Evolutionary conservation across 37 sponge, comb jelly and placozoan genomes (phyloP).

Genomic region (Axinella damicornis): DNA sequence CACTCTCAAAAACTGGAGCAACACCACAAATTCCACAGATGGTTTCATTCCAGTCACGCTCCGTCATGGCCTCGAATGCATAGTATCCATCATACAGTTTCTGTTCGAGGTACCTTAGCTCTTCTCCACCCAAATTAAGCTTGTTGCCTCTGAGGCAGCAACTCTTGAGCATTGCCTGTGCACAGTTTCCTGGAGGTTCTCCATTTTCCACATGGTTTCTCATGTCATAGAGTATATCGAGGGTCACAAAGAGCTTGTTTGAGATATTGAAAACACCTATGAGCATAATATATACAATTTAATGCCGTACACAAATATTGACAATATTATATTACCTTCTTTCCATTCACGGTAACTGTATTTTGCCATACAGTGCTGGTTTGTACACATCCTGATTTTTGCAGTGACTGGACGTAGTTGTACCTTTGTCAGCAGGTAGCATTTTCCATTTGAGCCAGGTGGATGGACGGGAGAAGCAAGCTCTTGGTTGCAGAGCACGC

Average conservation of each 20-base stretch:
- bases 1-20: constrained; percentile 20
- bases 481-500: constrained; percentile 13
- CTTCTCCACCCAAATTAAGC: not conserved
- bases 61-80: constrained; percentile 18
- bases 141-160: not conserved
- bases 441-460: not conserved
- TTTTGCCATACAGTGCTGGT: not conserved
- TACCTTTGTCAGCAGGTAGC: not conserved
- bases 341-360: not conserved
- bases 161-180: not conserved
- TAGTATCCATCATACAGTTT: constrained; percentile 29
- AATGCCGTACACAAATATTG: not conserved
- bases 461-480: constrained; percentile 5
- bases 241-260: constrained; percentile 14
- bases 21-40: constrained; percentile 26
- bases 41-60: constrained; percentile 12
- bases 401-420: not conserved
- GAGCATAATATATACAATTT: not conserved
- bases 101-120: constrained; percentile 6
- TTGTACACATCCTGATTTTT: constrained; percentile 8
- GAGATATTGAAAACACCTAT: constrained; percentile 22
- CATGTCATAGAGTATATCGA: constrained; percentile 21
- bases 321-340: not conserved
- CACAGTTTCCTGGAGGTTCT: not conserved
- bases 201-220: constrained; percentile 15